These are phyloP conservation scores for Acanthisitta chloris DNA, from an alignment of 2,113 vertebrate genomes.

Conservation along the genomic window DNA sequence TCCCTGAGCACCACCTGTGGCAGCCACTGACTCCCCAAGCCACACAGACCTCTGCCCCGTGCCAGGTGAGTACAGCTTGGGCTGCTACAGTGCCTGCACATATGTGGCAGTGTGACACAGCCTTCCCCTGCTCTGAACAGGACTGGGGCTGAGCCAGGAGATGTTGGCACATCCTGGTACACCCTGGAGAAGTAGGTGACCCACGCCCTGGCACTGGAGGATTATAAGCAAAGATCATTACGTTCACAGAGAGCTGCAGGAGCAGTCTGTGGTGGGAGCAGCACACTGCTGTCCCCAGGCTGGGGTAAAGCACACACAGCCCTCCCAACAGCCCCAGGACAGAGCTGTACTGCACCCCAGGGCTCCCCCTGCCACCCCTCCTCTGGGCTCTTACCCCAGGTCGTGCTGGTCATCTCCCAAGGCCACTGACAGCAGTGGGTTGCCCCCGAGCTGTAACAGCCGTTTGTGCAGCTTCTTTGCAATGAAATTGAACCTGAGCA, in stretches of 20 bases:
- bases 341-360: not conserved
- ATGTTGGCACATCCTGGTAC: not conserved
- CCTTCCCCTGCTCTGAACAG: not conserved
- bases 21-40: rapidly evolving
- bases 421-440: constrained; percentile 76
- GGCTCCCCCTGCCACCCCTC: not conserved
- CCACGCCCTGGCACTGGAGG: not conserved
- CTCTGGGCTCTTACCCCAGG: constrained; percentile 80
- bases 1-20: rapidly evolving
- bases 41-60: rapidly evolving
- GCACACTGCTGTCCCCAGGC: not conserved
- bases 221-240: not conserved
- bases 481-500: constrained; percentile 91
- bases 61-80: not conserved
- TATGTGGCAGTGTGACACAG: not conserved
- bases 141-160: not conserved
- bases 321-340: not conserved
- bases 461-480: constrained; percentile 94
- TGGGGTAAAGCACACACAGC: not conserved
- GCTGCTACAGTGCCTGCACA: not conserved
- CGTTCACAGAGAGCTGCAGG: not conserved
- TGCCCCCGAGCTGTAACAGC: constrained; percentile 86
- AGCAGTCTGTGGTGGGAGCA: not conserved
- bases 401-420: constrained; percentile 94
- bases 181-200: not conserved